Percentiles rank a stretch among this genome's conserved stretches.
Evolutionary conservation across 1,140 invertebrate genomes (phyloP).

Genomic region (Stegodyphus dumicola): DNA sequence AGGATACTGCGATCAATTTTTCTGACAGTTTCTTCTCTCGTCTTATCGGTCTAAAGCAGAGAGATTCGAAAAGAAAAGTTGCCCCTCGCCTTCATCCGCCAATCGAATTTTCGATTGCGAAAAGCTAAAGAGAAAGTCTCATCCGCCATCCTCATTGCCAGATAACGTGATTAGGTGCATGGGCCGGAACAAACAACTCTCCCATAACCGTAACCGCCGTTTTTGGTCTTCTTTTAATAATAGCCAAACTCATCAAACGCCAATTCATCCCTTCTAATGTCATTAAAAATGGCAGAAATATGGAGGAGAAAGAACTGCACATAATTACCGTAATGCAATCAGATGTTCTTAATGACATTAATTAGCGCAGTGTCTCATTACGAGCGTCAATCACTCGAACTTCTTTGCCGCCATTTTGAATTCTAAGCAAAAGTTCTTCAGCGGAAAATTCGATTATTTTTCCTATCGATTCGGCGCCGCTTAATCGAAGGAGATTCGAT

Average conservation of each 20-base stretch:
- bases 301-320: conserved; percentile 14
- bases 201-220: not conserved
- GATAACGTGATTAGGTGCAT: conserved; percentile 34
- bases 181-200: not conserved
- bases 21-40: too few relatives aligned
- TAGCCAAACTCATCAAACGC: conserved; percentile 39
- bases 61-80: too few relatives aligned
- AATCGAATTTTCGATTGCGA: not conserved
- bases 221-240: not conserved
- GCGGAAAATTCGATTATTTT: conserved; percentile 48
- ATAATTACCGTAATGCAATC: conserved; percentile 56
- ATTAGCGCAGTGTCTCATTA: conserved; percentile 51
- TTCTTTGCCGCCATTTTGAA: conserved; percentile 46
- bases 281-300: conserved; percentile 57
- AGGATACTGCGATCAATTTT: too few relatives aligned
- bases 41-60: too few relatives aligned
- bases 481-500: conserved; percentile 34
- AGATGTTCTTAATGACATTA: conserved; percentile 56
- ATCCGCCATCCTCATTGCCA: conserved; percentile 5
- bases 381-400: conserved; percentile 38
- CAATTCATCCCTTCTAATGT: conserved; percentile 10
- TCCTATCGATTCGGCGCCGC: conserved; percentile 20
- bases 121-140: not conserved
- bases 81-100: not conserved
- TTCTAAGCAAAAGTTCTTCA: conserved; percentile 5